Evolutionary conservation across 2,888 invertebrate species (phyloP), one percentile per base, ranked within the genome.

Genomic region (Leptopilina drosophilae): DNA sequence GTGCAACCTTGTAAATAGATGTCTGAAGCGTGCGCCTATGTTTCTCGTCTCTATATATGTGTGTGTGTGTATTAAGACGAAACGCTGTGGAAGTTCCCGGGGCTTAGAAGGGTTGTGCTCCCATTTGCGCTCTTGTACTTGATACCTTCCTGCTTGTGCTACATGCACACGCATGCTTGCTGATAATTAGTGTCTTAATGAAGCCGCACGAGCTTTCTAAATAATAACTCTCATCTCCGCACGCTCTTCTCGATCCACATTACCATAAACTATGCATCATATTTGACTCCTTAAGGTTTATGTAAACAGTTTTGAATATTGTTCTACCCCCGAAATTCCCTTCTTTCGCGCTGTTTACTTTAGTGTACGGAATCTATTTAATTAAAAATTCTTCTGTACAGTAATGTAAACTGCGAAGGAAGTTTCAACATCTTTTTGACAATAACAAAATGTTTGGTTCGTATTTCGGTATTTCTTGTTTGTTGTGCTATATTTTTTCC

Each of bases 111-210:
- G 83, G 81, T 82, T 82, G 76, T 81, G 33, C 33, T 83, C 78
- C 59, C 81, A 77, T 67, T 77, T 64, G 80, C 84, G 77, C 78
- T 83, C 81, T 82, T 87, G 85, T 87, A 87, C 85, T 84, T 82
- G 81, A 81, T 84, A 82, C 77, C 82, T 67, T 76, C 75, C 69
- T 85, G 78, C 82, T 87, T 87, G 33, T 33, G 33, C 73, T 87
- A 88, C 87, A 85, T 88, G 88, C 87, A 86, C 86, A 86, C 87
- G 86, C 85, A 86, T 85, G 87, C 86, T 87, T 85, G 85, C 75
- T 78, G 84, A 85, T 88, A 90, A 90, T 89, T 89, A 89, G 88
- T 85, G 82, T 85, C 87, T 87, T 89, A 87, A 89, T 84, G 87
- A 89, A 88, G 83, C 83, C 82, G 76, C 80, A 83, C 80, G 83